phyloP scores from a whole-genome alignment of 2,888 invertebrate genomes.

The Eledona agricola region DNA sequence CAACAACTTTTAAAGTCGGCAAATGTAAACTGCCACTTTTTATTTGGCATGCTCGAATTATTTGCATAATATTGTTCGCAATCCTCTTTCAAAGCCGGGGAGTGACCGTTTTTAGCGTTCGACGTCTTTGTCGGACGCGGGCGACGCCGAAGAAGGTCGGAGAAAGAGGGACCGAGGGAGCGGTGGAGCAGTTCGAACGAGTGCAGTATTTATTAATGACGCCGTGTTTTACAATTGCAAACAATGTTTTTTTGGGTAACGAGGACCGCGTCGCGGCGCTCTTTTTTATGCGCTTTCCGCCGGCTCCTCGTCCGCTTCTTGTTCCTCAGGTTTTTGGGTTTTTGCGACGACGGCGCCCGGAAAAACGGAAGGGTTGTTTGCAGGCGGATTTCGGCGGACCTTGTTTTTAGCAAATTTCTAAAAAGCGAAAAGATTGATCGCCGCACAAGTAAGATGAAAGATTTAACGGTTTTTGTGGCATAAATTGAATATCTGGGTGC shows the following conservation, averaged over 20 bases:
- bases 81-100: conserved; percentile 48
- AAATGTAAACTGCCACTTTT: conserved; percentile 61
- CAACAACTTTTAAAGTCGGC: conserved; percentile 60
- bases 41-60: conserved; percentile 58
- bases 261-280: conserved; percentile 7
- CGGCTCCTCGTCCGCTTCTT: neutral
- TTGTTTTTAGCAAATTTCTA: too few species aligned
- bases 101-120: conserved; percentile 41
- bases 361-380: too few species aligned
- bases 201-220: conserved; percentile 43
- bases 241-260: conserved; percentile 39
- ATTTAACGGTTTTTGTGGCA: too few species aligned
- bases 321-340: too few species aligned
- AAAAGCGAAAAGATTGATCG: too few species aligned
- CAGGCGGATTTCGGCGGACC: too few species aligned
- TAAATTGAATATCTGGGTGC: too few species aligned
- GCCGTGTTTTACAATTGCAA: conserved; percentile 45
- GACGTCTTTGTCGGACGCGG: conserved; percentile 25
- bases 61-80: conserved; percentile 59
- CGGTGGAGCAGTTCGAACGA: conserved; percentile 22
- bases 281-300: conserved; percentile 1
- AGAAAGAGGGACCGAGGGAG: conserved; percentile 17
- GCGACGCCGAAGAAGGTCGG: conserved; percentile 3
- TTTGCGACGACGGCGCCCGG: too few species aligned
- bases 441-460: too few species aligned